Percentiles rank a stretch among this genome's conserved stretches.
phyloP scores from a whole-genome alignment of 2,113 vertebrate genomes.

The Etia nguti region DNA sequence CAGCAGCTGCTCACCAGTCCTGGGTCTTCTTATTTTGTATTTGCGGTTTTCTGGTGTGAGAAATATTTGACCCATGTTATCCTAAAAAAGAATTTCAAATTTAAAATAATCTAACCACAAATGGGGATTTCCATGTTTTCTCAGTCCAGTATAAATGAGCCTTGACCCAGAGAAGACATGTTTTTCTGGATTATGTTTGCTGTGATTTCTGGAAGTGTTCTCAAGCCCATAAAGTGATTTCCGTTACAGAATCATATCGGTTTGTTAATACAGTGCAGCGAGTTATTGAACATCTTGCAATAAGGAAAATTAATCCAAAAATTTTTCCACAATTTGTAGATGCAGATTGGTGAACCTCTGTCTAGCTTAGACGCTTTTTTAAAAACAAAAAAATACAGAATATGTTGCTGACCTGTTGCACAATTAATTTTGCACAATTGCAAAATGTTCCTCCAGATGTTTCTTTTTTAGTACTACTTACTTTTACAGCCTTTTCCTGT shows the following conservation, averaged over 20 bases:
- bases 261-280: accelerated
- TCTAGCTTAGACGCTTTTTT: neutral
- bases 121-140: neutral
- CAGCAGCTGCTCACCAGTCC: neutral
- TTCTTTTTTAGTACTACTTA: neutral
- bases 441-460: neutral
- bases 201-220: accelerated
- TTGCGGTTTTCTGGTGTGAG: neutral
- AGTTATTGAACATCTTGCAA: neutral
- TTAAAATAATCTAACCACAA: neutral
- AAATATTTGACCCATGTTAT: neutral
- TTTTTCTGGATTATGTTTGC: neutral
- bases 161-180: neutral
- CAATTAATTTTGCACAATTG: neutral
- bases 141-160: neutral
- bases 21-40: neutral
- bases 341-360: neutral
- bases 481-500: neutral
- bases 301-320: neutral
- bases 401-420: neutral
- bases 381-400: neutral
- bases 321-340: neutral
- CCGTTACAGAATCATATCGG: neutral
- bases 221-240: neutral
- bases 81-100: neutral